These are phyloP conservation scores for Meiosimyza platycephala DNA, from an alignment of 2,888 invertebrate genomes.

Conservation along the genomic window DNA sequence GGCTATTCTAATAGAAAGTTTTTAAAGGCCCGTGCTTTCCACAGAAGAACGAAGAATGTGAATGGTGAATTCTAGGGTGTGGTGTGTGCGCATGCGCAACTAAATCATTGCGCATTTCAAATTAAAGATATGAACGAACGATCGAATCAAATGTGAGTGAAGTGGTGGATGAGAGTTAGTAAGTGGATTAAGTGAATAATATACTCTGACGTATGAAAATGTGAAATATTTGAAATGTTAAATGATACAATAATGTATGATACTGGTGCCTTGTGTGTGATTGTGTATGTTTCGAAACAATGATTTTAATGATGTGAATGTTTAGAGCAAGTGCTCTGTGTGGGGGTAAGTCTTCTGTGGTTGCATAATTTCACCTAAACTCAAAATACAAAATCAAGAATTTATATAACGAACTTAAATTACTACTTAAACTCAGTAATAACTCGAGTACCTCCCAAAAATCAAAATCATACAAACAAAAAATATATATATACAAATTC, in stretches of 20 bases:
- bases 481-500: slow-evolving; percentile 41
- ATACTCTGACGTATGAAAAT: too few species aligned
- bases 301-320: slow-evolving; percentile 41
- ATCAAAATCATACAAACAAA: slow-evolving; percentile 29
- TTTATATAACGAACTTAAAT: slow-evolving; percentile 10
- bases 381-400: slow-evolving; percentile 47
- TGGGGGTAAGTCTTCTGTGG: slow-evolving; percentile 63
- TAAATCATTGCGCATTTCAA: slow-evolving; percentile 28
- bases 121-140: slow-evolving; percentile 34
- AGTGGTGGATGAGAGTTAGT: slow-evolving; percentile 48
- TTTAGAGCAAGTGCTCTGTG: slow-evolving; percentile 43
- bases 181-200: too few species aligned
- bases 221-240: too few species aligned
- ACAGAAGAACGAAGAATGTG: slow-evolving; percentile 66
- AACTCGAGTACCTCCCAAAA: slow-evolving; percentile 51
- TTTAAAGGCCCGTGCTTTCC: slow-evolving; percentile 69
- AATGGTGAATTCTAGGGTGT: slow-evolving; percentile 42
- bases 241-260: too few species aligned
- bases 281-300: slow-evolving; percentile 29
- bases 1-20: slow-evolving; percentile 63
- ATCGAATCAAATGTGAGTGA: slow-evolving; percentile 50
- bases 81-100: slow-evolving; percentile 25
- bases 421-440: slow-evolving; percentile 38
- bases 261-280: slow-evolving; percentile 10
- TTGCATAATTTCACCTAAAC: slow-evolving; percentile 57